Base-by-base conservation (phyloP, 2,113 vertebrate genomes). In the Dipodomys spectabilis region DNA sequence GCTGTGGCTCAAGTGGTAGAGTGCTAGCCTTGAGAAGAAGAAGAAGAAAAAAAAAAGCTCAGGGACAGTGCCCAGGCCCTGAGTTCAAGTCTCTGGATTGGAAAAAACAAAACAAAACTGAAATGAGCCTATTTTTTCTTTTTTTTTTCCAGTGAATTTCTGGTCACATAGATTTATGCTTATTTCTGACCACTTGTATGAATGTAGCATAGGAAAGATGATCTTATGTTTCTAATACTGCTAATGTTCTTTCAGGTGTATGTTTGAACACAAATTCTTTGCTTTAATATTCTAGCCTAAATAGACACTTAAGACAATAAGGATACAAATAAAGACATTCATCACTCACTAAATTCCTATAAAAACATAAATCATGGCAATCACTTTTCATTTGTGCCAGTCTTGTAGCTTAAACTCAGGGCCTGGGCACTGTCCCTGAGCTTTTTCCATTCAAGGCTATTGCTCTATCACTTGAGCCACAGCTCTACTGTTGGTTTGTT, bases 251-350 rank as follows among this genome's bases (percentile, higher is more conserved):
- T 68, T 53, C n/a, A 82, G 60, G 87, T 84, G 25, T 82, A 88
- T 81, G 68, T 22, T 82, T 83, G 53, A 83, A 18, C 79, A 89
- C 83, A 91, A 79, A 80, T 74, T 73, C 67, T 93, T 69, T 73
- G 57, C 81, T 87, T 81, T 90, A 87, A 71, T 79, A 81, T 86
- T 75, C 68, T 83, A 88, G 45, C 83, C 83, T 88, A 88, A 78
- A 84, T 45, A 82, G 65, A 93, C 90, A 93, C 28, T 53, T 28
- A 90, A 95, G 88, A 68, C 32, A 78, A 92, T 25, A 68, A 87
- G 62, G 73, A 79, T 15, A 69, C 25, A 64, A 49, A 49, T 9
- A 49, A 49, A 49, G 8, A 12, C 49, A 12, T 49, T 9, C 49
- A 49, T 12, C 49, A 49, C 57, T 28, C n/a, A 72, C 88, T 92